Percentiles rank a stretch among this genome's conserved stretches.
phyloP scores from a whole-genome alignment of 2,113 vertebrate species.

The Callithrix jacchus region DNA sequence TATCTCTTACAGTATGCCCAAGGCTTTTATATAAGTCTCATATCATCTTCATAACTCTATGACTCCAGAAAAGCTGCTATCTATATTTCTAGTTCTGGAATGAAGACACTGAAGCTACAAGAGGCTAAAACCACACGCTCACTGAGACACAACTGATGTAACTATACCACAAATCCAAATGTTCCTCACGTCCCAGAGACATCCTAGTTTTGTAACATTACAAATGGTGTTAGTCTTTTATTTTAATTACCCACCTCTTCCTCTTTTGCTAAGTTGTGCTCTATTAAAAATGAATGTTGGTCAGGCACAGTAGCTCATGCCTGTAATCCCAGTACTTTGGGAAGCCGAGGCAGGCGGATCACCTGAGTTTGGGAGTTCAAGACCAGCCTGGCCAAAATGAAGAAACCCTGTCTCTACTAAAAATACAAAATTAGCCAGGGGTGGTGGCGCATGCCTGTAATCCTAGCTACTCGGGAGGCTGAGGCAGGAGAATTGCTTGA shows the following conservation, averaged over 20 bases:
- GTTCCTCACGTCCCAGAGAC: neutral
- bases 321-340: no score
- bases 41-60: neutral
- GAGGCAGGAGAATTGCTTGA: no score
- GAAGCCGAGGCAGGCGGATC: no score
- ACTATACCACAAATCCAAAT: neutral
- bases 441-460: no score
- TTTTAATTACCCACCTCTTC: neutral
- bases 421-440: no score
- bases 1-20: neutral
- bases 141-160: neutral
- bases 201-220: neutral
- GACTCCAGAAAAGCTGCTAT: neutral
- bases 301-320: no score
- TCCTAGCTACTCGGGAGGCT: no score
- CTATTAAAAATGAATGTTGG: neutral
- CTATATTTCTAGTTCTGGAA: neutral
- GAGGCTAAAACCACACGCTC: neutral
- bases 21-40: neutral
- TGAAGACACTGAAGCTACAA: neutral
- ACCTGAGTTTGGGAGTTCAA: no score
- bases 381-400: no score
- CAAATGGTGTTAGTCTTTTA: neutral
- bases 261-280: neutral
- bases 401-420: no score